A percentile compares a stretch with the other conserved stretches of the same genome.
Conservation (phyloP, 2,797 vertebrate species). For the Esox lucius region DNA sequence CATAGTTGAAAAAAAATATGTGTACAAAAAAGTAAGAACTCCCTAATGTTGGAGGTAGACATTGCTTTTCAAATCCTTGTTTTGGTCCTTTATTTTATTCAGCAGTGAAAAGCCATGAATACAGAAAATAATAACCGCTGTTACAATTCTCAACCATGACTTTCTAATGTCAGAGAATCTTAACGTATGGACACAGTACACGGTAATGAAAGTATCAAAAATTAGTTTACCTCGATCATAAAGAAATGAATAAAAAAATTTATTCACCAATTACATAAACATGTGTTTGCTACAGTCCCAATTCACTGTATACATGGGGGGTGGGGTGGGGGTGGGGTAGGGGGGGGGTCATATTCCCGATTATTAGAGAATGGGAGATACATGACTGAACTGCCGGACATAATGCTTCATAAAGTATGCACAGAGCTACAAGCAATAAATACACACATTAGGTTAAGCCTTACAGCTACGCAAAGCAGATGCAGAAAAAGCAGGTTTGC, state of each 20-base stretch:
- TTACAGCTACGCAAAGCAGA: conserved; percentile 99
- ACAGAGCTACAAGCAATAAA: conserved; percentile 99
- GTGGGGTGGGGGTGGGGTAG: too few species aligned
- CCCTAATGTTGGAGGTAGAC: conserved; percentile 96
- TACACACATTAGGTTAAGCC: conserved; percentile 99
- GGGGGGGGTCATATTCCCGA: conserved; percentile 92
- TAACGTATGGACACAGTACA: conserved; percentile 99
- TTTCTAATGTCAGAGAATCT: conserved; percentile 99
- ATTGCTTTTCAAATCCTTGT: conserved; percentile 99
- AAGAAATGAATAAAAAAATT: conserved; percentile 88
- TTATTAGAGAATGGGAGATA: conserved; percentile 98
- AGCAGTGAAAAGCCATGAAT: conserved; percentile 99
- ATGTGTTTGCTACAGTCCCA: conserved; percentile 97
- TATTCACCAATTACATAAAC: conserved; percentile 99
- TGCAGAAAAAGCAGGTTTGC: conserved; percentile 99
- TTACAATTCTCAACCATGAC: conserved; percentile 99
- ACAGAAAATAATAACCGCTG: conserved; percentile 99
- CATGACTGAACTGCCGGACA: conserved; percentile 99
- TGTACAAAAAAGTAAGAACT: conserved; percentile 65
- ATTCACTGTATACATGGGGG: conserved; percentile 97
- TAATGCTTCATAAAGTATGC: conserved; percentile 99
- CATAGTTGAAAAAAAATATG: conserved; percentile 79
- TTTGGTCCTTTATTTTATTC: conserved; percentile 99
- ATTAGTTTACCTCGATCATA: conserved; percentile 91
- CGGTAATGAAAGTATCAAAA: conserved; percentile 99